These are phyloP conservation scores for Salticus scenicus DNA, from an alignment of 2,888 invertebrate genomes.

Conservation along the genomic window DNA sequence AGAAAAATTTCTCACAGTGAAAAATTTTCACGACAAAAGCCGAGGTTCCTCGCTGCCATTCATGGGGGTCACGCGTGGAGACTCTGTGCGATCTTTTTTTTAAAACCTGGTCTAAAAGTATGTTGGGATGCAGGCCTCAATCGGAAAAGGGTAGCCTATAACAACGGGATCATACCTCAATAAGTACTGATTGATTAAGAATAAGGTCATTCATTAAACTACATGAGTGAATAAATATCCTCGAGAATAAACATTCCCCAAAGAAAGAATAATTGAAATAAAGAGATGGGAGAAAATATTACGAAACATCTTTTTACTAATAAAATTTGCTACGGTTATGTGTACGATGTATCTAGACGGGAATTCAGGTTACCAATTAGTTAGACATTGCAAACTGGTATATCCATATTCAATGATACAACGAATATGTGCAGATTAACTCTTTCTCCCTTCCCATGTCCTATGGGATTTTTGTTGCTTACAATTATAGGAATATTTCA, in stretches of 20 bases:
- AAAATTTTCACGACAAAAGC: background rate
- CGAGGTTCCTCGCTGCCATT: conserved; percentile 3
- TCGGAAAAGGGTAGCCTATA: background rate
- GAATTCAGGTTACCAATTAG: too few species aligned
- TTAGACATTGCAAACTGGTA: too few species aligned
- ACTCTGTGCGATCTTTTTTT: background rate
- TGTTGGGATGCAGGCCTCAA: background rate
- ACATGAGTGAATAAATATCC: background rate
- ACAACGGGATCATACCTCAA: background rate
- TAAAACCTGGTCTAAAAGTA: background rate
- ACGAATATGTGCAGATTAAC: too few species aligned
- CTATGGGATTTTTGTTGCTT: too few species aligned
- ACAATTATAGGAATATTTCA: too few species aligned
- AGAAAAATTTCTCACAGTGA: conserved; percentile 5
- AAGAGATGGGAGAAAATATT: background rate
- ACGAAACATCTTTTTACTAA: too few species aligned
- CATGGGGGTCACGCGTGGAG: conserved; percentile 8
- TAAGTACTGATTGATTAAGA: background rate
- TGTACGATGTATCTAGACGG: too few species aligned
- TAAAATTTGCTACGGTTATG: too few species aligned
- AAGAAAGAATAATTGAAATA: background rate
- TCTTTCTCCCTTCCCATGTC: too few species aligned
- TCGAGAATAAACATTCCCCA: background rate
- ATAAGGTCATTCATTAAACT: background rate
- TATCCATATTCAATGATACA: too few species aligned